Evolutionary conservation across 2,797 vertebrate genomes (phyloP).

Genomic region (Cyclura pinguis): DNA sequence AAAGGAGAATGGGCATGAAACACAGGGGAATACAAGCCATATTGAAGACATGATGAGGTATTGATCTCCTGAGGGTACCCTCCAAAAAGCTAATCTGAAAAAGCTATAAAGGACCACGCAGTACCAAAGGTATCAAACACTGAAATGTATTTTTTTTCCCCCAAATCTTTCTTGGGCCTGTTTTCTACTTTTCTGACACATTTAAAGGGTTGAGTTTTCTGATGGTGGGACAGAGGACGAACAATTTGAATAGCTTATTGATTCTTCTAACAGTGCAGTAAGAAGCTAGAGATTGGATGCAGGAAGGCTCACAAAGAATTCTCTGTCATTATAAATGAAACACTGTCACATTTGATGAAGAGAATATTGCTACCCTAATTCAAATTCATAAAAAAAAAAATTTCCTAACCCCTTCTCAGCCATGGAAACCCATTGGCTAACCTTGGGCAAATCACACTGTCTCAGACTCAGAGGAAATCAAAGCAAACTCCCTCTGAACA

Average conservation of each 20-base stretch:
- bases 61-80: constrained; percentile 30
- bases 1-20: not conserved
- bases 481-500: too few relatives aligned
- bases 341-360: not conserved
- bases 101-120: constrained; percentile 1
- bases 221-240: not conserved
- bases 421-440: too few relatives aligned
- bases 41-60: constrained; percentile 36
- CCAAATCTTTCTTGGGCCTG: not conserved
- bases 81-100: constrained; percentile 20
- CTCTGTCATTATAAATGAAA: not conserved
- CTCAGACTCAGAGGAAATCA: too few relatives aligned
- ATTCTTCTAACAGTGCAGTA: not conserved
- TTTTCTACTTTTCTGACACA: not conserved
- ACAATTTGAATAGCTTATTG: not conserved
- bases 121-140: not conserved
- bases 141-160: not conserved
- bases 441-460: too few relatives aligned
- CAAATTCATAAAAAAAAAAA: too few relatives aligned
- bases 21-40: constrained; percentile 21
- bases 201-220: constrained; percentile 8
- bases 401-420: too few relatives aligned
- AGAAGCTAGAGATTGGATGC: not conserved
- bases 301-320: not conserved
- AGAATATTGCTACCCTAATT: not conserved